Conservation (phyloP, 1,140 invertebrate species). For the Olivierus martensii region DNA sequence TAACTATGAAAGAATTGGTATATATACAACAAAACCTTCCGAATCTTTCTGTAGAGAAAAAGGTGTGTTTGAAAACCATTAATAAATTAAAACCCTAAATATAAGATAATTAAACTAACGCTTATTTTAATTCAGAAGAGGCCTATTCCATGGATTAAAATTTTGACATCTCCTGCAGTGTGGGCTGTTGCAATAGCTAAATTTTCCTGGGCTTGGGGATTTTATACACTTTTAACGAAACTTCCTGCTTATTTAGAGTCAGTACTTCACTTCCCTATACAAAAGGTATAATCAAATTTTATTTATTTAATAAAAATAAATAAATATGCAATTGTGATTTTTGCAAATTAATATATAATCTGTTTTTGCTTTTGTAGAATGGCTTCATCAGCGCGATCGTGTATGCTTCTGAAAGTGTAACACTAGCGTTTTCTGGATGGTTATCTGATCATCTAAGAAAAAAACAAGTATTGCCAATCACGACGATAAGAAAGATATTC, state of each 20-base stretch:
- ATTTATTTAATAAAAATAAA: not conserved
- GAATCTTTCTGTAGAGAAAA: not conserved
- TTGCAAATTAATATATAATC: no score
- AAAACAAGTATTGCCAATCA: conserved; percentile 8
- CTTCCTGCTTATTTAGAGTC: conserved; percentile 41
- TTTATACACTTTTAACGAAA: conserved; percentile 86
- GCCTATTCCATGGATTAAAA: conserved; percentile 51
- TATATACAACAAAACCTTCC: conserved; percentile 49
- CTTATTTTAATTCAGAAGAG: not conserved
- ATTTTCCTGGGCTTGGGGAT: conserved; percentile 79
- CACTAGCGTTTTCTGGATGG: conserved; percentile 15
- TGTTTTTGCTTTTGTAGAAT: no score
- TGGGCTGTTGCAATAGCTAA: conserved; percentile 86
- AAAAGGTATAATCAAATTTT: conserved; percentile 7
- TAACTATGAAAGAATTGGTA: conserved; percentile 61
- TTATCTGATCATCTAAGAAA: conserved; percentile 17
- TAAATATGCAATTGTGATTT: not conserved
- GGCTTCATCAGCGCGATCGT: conserved; percentile 21
- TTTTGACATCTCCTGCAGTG: conserved; percentile 67
- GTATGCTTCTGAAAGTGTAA: conserved; percentile 18
- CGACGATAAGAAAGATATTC: conserved; percentile 21
- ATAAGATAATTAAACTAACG: not conserved
- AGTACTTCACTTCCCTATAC: conserved; percentile 49
- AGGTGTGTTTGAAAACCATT: conserved; percentile 2
- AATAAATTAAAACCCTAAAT: not conserved